phyloP scores from a whole-genome alignment of 1,140 invertebrate species.

The Zaprionus vittiger region DNA sequence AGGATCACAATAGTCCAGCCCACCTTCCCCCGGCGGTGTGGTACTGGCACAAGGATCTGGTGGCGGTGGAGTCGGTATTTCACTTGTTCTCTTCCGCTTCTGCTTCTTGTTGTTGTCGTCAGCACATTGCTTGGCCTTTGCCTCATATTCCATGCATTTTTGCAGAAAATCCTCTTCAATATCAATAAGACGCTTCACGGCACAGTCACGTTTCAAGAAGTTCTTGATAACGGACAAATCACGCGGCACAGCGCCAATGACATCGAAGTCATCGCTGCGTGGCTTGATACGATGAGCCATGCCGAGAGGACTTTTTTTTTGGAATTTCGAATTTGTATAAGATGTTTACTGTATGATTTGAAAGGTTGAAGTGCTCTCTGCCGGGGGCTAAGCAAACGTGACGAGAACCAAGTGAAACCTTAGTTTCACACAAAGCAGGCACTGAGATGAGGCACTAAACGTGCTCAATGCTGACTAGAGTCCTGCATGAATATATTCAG shows the following conservation, averaged over 20 bases:
- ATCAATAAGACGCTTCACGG: conserved; percentile 65
- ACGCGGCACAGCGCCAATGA: conserved; percentile 68
- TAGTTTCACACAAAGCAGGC: conserved; percentile 13
- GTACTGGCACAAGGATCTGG: conserved; percentile 42
- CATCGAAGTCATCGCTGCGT: conserved; percentile 65
- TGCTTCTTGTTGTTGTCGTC: background rate
- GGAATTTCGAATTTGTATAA: conserved; percentile 30
- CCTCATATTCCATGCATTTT: background rate
- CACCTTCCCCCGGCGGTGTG: conserved; percentile 8
- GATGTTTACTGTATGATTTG: conserved; percentile 11
- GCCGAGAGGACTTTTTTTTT: conserved; percentile 43
- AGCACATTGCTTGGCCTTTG: background rate
- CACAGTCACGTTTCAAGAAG: conserved; percentile 67
- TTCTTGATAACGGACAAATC: conserved; percentile 72
- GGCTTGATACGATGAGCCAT: conserved; percentile 63
- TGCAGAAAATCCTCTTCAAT: conserved; percentile 62
- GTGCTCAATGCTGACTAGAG: conserved; percentile 30
- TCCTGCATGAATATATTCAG: background rate
- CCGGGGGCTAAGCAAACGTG: conserved; percentile 1
- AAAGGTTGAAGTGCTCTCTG: background rate
- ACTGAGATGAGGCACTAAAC: conserved; percentile 28
- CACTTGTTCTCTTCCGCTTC: background rate
- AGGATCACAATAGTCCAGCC: conserved; percentile 50
- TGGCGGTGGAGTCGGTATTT: background rate
- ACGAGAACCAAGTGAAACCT: background rate